Conservation (phyloP, 2,797 vertebrate species). For the Falco biarmicus region DNA sequence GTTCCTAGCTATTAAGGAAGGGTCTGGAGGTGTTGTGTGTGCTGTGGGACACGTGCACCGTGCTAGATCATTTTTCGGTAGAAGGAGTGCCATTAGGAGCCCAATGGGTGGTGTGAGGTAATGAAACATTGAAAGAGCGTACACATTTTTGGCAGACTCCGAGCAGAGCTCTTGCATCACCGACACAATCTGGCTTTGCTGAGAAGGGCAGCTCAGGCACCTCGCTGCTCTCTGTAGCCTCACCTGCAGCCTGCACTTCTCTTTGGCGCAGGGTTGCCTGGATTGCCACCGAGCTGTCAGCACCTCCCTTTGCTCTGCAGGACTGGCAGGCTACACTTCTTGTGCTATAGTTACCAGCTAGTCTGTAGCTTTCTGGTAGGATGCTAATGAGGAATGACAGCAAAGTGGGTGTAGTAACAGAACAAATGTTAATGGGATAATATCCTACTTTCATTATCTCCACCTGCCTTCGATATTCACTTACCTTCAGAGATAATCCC, state of each 20-base stretch:
- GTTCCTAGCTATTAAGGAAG: not conserved
- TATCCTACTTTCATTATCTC: slow-evolving; percentile 17
- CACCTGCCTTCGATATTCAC: slow-evolving; percentile 29
- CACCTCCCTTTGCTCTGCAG: not conserved
- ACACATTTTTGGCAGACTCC: not conserved
- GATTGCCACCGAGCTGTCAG: accelerated
- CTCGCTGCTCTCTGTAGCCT: not conserved
- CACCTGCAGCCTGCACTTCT: not conserved
- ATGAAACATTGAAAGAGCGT: not conserved
- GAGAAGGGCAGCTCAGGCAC: not conserved
- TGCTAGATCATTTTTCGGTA: not conserved
- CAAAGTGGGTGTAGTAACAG: slow-evolving; percentile 1
- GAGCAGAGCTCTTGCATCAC: slow-evolving; percentile 16
- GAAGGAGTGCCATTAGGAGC: not conserved
- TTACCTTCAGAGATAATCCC: slow-evolving; percentile 33
- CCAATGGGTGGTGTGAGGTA: not conserved
- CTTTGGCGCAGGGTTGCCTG: not conserved
- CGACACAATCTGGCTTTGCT: not conserved
- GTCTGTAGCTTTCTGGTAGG: not conserved
- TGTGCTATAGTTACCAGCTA: not conserved
- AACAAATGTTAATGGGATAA: slow-evolving; percentile 21
- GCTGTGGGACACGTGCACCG: not conserved
- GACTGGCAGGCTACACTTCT: not conserved
- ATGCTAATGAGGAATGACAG: not conserved
- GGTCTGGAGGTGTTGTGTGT: not conserved